A percentile compares a stretch with the other conserved stretches of the same genome.
Conservation (phyloP, 2,888 invertebrate genomes). For the Erynnis tages region DNA sequence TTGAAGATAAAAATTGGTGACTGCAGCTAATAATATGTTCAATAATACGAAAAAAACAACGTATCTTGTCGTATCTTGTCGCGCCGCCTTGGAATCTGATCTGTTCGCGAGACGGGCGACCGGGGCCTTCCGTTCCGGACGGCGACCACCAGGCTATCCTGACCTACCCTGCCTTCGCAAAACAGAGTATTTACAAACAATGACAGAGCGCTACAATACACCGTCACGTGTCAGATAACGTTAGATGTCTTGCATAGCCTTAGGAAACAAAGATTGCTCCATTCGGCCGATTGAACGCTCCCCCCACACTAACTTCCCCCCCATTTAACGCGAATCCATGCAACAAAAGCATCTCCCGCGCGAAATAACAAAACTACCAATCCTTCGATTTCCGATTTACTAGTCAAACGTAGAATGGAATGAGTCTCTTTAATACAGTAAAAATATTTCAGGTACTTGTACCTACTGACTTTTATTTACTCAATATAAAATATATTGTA, state of each 20-base stretch:
- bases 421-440: neutral
- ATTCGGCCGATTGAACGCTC: conserved; percentile 74
- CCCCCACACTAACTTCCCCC: conserved; percentile 77
- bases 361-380: conserved; percentile 79
- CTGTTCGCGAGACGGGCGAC: conserved; percentile 62
- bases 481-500: too few species aligned
- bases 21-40: conserved; percentile 42
- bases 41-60: conserved; percentile 73
- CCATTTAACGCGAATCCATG: conserved; percentile 78
- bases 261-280: conserved; percentile 77
- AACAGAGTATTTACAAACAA: conserved; percentile 30
- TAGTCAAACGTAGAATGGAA: conserved; percentile 44
- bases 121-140: conserved; percentile 61
- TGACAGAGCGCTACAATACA: conserved; percentile 42
- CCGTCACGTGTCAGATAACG: conserved; percentile 49
- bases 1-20: neutral
- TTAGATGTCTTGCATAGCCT: conserved; percentile 65
- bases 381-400: conserved; percentile 51
- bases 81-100: conserved; percentile 75
- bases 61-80: conserved; percentile 70
- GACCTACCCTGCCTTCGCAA: conserved; percentile 45
- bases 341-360: conserved; percentile 77
- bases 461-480: too few species aligned
- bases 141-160: conserved; percentile 45
- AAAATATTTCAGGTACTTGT: neutral